Conservation (phyloP, 1,140 invertebrate genomes). For the Drosophila jambulina region DNA sequence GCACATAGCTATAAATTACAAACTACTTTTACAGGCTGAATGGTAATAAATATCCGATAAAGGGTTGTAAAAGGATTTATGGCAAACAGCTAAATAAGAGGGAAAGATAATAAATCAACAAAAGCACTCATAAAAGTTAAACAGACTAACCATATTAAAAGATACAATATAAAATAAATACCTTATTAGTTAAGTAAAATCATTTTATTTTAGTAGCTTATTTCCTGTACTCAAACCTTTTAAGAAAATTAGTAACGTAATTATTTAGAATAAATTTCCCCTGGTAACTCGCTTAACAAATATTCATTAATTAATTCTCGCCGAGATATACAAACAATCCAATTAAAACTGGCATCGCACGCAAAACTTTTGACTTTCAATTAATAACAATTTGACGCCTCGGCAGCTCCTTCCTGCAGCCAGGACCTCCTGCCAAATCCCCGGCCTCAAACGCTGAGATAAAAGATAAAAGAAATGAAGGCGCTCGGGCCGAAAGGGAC, state of each 20-base stretch:
- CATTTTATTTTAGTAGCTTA: neutral
- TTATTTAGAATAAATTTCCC: constrained; percentile 1
- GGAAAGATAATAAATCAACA: neutral
- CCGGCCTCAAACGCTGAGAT: constrained; percentile 54
- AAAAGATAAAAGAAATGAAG: constrained; percentile 52
- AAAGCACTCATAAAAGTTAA: neutral
- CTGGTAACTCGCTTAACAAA: neutral
- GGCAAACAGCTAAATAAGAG: neutral
- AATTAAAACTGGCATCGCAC: constrained; percentile 66
- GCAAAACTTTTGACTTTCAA: constrained; percentile 75
- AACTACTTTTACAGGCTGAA: neutral
- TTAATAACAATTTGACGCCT: constrained; percentile 83
- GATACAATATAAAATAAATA: neutral
- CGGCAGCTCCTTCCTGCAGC: constrained; percentile 28
- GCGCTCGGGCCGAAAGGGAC: constrained; percentile 27
- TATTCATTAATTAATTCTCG: constrained; percentile 38
- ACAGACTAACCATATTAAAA: neutral
- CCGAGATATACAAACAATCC: constrained; percentile 52
- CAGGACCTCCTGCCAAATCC: constrained; percentile 12
- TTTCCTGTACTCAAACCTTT: neutral
- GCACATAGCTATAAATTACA: neutral
- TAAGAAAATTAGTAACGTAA: neutral
- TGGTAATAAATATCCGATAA: constrained; percentile 2
- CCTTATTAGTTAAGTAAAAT: neutral
- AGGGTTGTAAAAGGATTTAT: constrained; percentile 5